phyloP scores from a whole-genome alignment of 2,113 vertebrate genomes.

The Pelecanoides urinatrix region DNA sequence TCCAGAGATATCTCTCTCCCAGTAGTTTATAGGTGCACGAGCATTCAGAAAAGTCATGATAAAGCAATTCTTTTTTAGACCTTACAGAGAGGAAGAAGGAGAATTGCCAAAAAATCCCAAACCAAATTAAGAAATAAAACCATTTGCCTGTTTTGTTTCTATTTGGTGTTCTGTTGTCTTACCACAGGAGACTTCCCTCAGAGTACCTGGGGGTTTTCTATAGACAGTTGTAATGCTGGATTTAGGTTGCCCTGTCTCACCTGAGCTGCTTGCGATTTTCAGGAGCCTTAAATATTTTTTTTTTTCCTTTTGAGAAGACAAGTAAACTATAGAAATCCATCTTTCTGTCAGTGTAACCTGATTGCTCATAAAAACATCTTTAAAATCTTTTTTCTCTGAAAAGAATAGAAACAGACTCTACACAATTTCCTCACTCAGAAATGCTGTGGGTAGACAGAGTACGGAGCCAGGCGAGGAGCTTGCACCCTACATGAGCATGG shows the following conservation, averaged over 20 bases:
- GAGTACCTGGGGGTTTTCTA: not conserved
- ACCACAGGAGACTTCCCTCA: not conserved
- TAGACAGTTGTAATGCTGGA: not conserved
- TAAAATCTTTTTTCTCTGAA: not conserved
- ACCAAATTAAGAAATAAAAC: not conserved
- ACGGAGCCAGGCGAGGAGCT: not conserved
- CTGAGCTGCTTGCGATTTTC: not conserved
- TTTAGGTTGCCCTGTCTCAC: not conserved
- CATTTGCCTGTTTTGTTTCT: not conserved
- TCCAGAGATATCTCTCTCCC: not conserved
- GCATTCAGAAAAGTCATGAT: not conserved
- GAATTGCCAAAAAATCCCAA: fast-evolving
- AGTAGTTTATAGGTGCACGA: not conserved
- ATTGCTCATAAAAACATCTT: not conserved
- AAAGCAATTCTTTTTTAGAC: not conserved
- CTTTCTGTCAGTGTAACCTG: not conserved
- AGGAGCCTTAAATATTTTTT: not conserved
- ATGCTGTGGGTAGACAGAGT: not conserved
- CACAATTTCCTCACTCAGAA: not conserved
- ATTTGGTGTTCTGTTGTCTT: not conserved
- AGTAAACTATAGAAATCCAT: not conserved
- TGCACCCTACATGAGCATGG: fast-evolving
- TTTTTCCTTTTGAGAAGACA: not conserved
- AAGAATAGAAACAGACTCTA: not conserved
- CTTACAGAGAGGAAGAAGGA: not conserved